These are phyloP conservation scores for Luperina nickerlii DNA, from an alignment of 2,888 invertebrate species.

Conservation along the genomic window DNA sequence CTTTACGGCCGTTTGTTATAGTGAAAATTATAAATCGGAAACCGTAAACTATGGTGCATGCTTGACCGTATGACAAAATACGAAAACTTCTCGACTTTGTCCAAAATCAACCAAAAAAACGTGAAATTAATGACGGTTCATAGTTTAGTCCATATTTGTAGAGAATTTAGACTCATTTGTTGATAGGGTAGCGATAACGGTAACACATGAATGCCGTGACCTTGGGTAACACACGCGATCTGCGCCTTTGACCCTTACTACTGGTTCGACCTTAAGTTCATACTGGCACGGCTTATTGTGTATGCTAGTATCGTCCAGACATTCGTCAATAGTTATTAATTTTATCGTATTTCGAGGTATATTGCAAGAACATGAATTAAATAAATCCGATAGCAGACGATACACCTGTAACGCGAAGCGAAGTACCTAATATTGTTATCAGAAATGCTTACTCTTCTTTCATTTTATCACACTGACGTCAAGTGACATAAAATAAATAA, in stretches of 20 bases:
- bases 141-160: conserved; percentile 34
- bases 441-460: neutral
- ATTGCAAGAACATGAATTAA: neutral
- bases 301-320: neutral
- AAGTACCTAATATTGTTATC: neutral
- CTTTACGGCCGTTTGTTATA: conserved; percentile 8
- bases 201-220: conserved; percentile 52
- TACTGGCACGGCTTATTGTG: neutral
- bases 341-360: neutral
- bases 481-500: neutral
- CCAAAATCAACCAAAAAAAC: conserved; percentile 21
- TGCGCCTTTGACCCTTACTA: conserved; percentile 56
- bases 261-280: conserved; percentile 22
- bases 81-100: neutral
- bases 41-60: neutral
- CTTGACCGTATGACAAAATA: conserved; percentile 31
- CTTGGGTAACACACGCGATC: conserved; percentile 63
- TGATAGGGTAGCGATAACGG: conserved; percentile 52
- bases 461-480: neutral
- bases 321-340: conserved; percentile 2
- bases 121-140: conserved; percentile 10
- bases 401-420: neutral
- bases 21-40: conserved; percentile 34
- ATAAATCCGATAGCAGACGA: neutral
- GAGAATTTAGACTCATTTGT: conserved; percentile 48